Base-by-base conservation (phyloP, 1,140 invertebrate species). In the Pectinophora gossypiella region DNA sequence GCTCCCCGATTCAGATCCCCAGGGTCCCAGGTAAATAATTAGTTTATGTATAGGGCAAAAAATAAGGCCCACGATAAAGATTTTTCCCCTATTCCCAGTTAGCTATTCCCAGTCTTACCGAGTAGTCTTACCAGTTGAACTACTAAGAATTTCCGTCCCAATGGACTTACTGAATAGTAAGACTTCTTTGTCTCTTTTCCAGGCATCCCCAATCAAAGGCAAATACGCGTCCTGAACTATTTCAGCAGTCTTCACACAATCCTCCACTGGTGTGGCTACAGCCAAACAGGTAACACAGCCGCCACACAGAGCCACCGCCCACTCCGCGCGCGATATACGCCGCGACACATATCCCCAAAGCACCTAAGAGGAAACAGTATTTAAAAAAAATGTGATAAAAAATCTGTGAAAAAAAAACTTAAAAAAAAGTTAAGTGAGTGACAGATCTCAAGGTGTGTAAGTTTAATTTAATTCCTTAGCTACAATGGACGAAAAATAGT, bases 351-450 rank as follows among this genome's bases (percentile, higher is more conserved):
- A 80, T 78, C 76, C 59, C 54, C 73, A 63, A 63, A 65, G 64
- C 73, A 85, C 78, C 76, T 79, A 85, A 81, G 73, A 81, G 71
- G 67, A 75, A 79, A 75, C 80, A 84, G 80, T 84, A 84, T 84
- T 84, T 69, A 61, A 52, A 75, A 76, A 72, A 74, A 72, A 76
- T 83, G 72, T 80, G 70, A 75, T 74, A 78, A 75, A 78, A 74
- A 70, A 64, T 71, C 65, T 73, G 68, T n/a, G n/a, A n/a, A n/a
- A 74, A 73, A 80, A 61, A 64, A 65, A 65, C 58, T 60, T 54
- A 60, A 74, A 79, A 81, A 84, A 79, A 77, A 68, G 22, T 40
- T 50, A 56, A 85, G 81, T 85, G 79, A 85, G 76, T 79, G 79
- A 79, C 73, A 74, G 82, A 85, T 85, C 79, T 85, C 82, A 83